These are phyloP conservation scores for Pelecanus crispus DNA, from an alignment of 2,113 vertebrate genomes.

Conservation along the genomic window DNA sequence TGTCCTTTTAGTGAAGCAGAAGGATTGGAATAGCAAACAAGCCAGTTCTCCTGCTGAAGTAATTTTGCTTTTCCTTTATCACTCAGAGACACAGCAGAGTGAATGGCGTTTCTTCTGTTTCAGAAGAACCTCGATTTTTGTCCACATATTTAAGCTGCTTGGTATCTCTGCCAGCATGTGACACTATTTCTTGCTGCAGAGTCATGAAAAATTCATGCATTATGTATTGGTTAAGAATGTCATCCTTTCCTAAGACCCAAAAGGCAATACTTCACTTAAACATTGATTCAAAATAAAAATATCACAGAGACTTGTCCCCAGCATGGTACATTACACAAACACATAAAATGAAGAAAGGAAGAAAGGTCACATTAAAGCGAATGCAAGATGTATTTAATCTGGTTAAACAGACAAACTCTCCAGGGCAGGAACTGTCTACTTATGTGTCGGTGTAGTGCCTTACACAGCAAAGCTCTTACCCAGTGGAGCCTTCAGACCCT, in stretches of 20 bases:
- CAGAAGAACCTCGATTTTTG: neutral
- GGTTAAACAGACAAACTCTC: neutral
- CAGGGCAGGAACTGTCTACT: neutral
- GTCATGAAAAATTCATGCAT: neutral
- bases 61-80: neutral
- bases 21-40: neutral
- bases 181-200: neutral
- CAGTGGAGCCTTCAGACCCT: neutral
- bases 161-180: neutral
- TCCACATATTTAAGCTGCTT: neutral
- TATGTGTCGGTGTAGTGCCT: rapidly evolving
- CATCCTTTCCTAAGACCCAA: neutral
- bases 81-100: neutral
- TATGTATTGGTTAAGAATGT: neutral
- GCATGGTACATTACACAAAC: neutral
- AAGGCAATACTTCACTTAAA: neutral
- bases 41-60: neutral
- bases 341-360: neutral
- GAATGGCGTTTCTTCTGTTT: neutral
- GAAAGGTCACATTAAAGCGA: constrained; percentile 4
- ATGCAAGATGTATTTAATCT: neutral
- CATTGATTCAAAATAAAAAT: constrained; percentile 30
- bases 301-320: neutral
- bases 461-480: neutral
- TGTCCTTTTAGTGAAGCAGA: neutral